These are phyloP conservation scores for Sphaeridia pumilis DNA, from an alignment of 2,888 invertebrate genomes.

Conservation along the genomic window DNA sequence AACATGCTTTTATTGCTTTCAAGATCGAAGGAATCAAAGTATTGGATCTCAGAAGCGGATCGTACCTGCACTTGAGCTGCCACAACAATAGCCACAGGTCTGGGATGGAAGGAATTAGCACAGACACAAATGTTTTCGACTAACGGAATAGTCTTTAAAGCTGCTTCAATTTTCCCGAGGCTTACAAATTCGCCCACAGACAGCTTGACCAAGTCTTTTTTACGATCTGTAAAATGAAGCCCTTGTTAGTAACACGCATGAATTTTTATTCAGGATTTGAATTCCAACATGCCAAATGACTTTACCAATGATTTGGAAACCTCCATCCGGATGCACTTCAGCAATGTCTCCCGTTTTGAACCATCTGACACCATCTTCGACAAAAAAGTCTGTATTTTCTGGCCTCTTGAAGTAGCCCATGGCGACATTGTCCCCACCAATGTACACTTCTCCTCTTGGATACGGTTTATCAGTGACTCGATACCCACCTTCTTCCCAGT, in stretches of 20 bases:
- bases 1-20: conserved; percentile 45
- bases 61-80: conserved; percentile 50
- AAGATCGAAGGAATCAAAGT: too few relatives aligned
- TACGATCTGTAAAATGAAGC: conserved; percentile 59
- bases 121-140: conserved; percentile 97
- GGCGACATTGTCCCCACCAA: conserved; percentile 71
- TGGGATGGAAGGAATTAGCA: conserved; percentile 74
- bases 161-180: conserved; percentile 89
- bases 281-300: too few relatives aligned
- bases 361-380: conserved; percentile 69
- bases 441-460: conserved; percentile 52
- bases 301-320: conserved; percentile 88
- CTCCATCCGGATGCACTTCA: conserved; percentile 85
- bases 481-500: conserved; percentile 93
- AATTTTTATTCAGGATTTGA: conserved; percentile 41
- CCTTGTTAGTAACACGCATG: conserved; percentile 36
- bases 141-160: conserved; percentile 80
- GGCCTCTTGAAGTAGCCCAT: conserved; percentile 86
- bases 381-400: conserved; percentile 79
- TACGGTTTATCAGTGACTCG: conserved; percentile 71
- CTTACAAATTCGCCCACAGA: conserved; percentile 98
- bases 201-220: conserved; percentile 95
- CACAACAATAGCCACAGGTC: conserved; percentile 81
- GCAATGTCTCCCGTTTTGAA: conserved; percentile 95
- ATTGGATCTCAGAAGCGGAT: conserved; percentile 45